Evolutionary conservation across 1,140 invertebrate species (phyloP).

Genomic region (Harpegnathos saltator): DNA sequence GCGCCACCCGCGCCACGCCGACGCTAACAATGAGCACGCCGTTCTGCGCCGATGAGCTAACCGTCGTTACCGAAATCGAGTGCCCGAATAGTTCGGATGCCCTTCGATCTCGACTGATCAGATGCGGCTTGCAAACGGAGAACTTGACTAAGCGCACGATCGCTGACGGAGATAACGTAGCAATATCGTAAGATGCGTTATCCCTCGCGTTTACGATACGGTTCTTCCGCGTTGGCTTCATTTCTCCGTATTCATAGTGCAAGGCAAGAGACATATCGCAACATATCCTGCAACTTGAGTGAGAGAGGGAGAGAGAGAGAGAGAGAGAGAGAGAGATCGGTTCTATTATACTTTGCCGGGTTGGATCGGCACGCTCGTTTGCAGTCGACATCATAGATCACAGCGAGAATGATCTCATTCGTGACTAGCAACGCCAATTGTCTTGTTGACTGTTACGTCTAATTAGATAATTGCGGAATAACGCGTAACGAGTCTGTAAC

Average conservation of each 20-base stretch:
- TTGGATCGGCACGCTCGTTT: conserved; percentile 18
- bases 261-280: conserved; percentile 24
- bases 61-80: conserved; percentile 60
- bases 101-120: conserved; percentile 13
- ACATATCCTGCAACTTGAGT: conserved; percentile 41
- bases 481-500: conserved; percentile 26
- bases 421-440: conserved; percentile 6
- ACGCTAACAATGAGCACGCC: conserved; percentile 62
- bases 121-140: not conserved
- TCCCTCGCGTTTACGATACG: conserved; percentile 14
- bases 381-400: conserved; percentile 15
- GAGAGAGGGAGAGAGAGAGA: too few species aligned
- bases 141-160: too few species aligned
- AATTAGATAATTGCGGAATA: conserved; percentile 51
- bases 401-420: conserved; percentile 27
- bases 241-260: not conserved
- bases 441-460: conserved; percentile 16
- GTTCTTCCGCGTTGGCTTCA: conserved; percentile 46
- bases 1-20: conserved; percentile 60
- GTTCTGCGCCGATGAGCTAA: conserved; percentile 66
- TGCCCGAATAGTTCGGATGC: conserved; percentile 7
- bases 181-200: not conserved
- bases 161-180: conserved; percentile 13
- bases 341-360: not conserved
- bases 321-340: too few species aligned